Evolutionary conservation across 2,113 vertebrate species (phyloP).

Genomic region (Arothron firmamentum): DNA sequence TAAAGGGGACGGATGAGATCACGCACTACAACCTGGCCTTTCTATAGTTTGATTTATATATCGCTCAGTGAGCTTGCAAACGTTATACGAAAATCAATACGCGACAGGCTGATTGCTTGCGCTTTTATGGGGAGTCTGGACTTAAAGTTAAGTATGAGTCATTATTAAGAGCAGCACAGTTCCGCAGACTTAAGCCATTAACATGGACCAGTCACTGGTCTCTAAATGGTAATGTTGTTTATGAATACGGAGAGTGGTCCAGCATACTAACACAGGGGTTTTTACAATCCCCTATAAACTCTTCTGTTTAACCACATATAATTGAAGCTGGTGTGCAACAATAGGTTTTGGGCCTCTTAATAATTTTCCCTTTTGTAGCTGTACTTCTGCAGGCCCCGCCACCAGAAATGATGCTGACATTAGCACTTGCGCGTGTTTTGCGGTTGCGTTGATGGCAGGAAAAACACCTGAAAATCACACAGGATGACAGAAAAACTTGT

Average conservation of each 20-base stretch:
- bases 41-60: slow-evolving; percentile 36
- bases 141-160: slow-evolving; percentile 62
- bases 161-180: slow-evolving; percentile 54
- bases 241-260: slow-evolving; percentile 26
- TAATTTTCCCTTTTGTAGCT: too few relatives aligned
- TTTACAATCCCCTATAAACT: neutral
- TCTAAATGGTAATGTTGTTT: slow-evolving; percentile 40
- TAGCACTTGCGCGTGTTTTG: too few relatives aligned
- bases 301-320: too few relatives aligned
- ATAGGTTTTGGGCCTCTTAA: too few relatives aligned
- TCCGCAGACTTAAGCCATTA: slow-evolving; percentile 48
- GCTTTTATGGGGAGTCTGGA: slow-evolving; percentile 49
- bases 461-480: neutral
- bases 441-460: too few relatives aligned
- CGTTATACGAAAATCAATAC: slow-evolving; percentile 59
- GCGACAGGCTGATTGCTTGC: slow-evolving; percentile 44
- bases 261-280: slow-evolving; percentile 4
- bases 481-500: slow-evolving; percentile 11
- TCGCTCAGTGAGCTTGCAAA: slow-evolving; percentile 27
- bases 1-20: slow-evolving; percentile 47
- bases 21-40: slow-evolving; percentile 27
- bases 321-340: too few relatives aligned
- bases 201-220: slow-evolving; percentile 36
- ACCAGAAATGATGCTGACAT: too few relatives aligned
- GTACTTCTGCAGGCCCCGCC: too few relatives aligned